Percentiles rank a stretch among this genome's conserved stretches.
Conservation (phyloP, 2,888 invertebrate species). For the Slavum lentiscoides region DNA sequence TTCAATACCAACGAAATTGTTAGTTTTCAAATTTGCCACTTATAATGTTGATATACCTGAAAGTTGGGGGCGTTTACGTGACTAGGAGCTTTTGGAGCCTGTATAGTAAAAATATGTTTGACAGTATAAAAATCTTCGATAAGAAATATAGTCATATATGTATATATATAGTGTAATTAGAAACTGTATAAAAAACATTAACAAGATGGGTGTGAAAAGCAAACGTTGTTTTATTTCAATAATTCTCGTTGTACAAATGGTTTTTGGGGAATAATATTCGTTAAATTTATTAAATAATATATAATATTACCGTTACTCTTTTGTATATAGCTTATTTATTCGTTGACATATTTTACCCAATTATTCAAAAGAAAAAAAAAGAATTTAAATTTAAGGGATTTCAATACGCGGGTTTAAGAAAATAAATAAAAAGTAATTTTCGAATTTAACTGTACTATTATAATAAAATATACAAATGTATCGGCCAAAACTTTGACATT, state of each 20-base stretch:
- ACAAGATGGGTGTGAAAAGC: neutral
- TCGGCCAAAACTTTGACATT: too few relatives aligned
- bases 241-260: too few relatives aligned
- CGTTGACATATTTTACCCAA: neutral
- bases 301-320: too few relatives aligned
- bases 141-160: neutral
- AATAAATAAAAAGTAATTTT: too few relatives aligned
- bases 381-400: neutral
- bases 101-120: slow-evolving; percentile 45
- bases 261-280: too few relatives aligned
- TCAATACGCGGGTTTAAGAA: neutral
- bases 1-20: slow-evolving; percentile 12
- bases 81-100: slow-evolving; percentile 52
- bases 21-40: slow-evolving; percentile 17
- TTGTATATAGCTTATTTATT: too few relatives aligned
- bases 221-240: neutral
- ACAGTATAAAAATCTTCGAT: slow-evolving; percentile 57
- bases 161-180: neutral
- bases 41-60: slow-evolving; percentile 37
- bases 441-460: too few relatives aligned
- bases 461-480: too few relatives aligned
- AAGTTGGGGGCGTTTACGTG: slow-evolving; percentile 40
- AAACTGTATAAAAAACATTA: neutral
- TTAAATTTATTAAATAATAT: too few relatives aligned
- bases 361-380: too few relatives aligned